These are phyloP conservation scores for Agrypnus murinus DNA, from an alignment of 2,888 invertebrate genomes.

Conservation along the genomic window DNA sequence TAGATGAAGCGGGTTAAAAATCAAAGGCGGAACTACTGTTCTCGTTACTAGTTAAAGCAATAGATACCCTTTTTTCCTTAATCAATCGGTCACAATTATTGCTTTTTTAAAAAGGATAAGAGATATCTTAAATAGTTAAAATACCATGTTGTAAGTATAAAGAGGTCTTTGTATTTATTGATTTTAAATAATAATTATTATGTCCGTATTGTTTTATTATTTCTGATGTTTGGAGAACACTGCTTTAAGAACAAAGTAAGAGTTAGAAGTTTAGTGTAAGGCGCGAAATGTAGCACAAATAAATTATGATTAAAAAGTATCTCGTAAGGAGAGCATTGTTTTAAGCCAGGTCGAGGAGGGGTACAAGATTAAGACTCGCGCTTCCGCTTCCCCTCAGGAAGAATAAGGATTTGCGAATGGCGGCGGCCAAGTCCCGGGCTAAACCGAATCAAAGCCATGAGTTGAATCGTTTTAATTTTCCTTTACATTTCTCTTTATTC, in stretches of 20 bases:
- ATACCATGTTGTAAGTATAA: no score
- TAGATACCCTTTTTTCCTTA: no score
- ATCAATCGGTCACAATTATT: no score
- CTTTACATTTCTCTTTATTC: conserved; percentile 74
- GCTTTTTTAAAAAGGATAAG: no score
- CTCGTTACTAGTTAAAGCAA: no score
- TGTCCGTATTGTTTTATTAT: no score
- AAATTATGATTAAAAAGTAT: conserved; percentile 52
- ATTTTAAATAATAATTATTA: no score
- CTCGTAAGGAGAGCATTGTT: conserved; percentile 51
- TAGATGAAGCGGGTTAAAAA: no score
- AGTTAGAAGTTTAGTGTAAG: conserved; percentile 46
- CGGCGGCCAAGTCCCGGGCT: conserved; percentile 61
- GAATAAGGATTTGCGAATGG: conserved; percentile 65
- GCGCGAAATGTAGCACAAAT: conserved; percentile 50
- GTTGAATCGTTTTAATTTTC: conserved; percentile 74
- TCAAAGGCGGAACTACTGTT: no score
- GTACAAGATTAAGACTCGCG: conserved; percentile 54
- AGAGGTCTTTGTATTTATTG: no score
- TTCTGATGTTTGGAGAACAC: no score
- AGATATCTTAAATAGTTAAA: no score
- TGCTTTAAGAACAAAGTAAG: conserved; percentile 8
- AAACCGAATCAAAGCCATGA: conserved; percentile 72
- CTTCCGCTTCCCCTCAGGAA: conserved; percentile 60
- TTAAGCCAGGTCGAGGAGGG: conserved; percentile 53